These are phyloP conservation scores for Apoda limacodes DNA, from an alignment of 2,888 invertebrate species.

Conservation along the genomic window DNA sequence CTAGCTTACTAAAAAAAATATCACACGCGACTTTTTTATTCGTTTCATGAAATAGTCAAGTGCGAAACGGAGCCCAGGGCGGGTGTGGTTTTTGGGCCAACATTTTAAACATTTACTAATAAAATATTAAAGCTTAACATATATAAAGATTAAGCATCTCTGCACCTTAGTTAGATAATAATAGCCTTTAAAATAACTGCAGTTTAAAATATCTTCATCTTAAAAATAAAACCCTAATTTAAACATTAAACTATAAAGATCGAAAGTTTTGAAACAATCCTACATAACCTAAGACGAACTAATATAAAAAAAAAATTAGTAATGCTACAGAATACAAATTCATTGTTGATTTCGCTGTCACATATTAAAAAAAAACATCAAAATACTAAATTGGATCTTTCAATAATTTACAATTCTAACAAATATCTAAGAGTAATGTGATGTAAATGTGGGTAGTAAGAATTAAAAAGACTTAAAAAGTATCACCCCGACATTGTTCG, in stretches of 20 bases:
- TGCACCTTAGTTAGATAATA: slow-evolving; percentile 67
- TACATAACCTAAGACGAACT: slow-evolving; percentile 52
- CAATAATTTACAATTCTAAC: too few relatives aligned
- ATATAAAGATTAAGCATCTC: slow-evolving; percentile 71
- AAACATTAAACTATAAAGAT: slow-evolving; percentile 64
- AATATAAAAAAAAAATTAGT: slow-evolving; percentile 34
- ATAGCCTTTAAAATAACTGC: slow-evolving; percentile 70
- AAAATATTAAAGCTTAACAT: slow-evolving; percentile 72
- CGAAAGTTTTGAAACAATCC: slow-evolving; percentile 46
- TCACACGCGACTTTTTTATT: slow-evolving; percentile 63
- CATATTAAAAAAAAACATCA: slow-evolving; percentile 27
- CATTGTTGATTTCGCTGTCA: slow-evolving; percentile 57
- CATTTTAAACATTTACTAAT: slow-evolving; percentile 68
- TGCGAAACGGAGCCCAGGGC: slow-evolving; percentile 28
- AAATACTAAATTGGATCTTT: too few relatives aligned
- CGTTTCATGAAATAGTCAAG: too few relatives aligned
- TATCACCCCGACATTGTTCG: too few relatives aligned
- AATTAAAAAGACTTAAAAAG: too few relatives aligned
- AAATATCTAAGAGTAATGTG: too few relatives aligned
- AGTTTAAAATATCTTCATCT: slow-evolving; percentile 68
- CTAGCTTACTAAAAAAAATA: slow-evolving; percentile 58
- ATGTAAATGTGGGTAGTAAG: too few relatives aligned
- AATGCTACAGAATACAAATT: slow-evolving; percentile 30
- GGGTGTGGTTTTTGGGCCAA: slow-evolving; percentile 43
- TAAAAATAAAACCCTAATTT: slow-evolving; percentile 67